phyloP scores from a whole-genome alignment of 2,888 invertebrate genomes.

The Troides helena region DNA sequence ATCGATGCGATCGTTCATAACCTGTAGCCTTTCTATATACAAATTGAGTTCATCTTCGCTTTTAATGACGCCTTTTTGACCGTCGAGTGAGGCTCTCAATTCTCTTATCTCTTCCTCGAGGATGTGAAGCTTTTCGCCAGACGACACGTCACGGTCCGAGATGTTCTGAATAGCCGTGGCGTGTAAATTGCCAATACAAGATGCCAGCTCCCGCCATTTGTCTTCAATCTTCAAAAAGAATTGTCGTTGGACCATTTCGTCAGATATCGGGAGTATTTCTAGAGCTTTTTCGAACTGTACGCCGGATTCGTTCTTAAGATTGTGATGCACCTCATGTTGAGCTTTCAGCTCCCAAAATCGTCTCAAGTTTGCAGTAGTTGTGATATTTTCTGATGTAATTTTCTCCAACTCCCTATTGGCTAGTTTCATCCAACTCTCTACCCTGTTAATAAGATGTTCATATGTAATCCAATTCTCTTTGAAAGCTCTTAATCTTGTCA shows the following conservation, averaged over 20 bases:
- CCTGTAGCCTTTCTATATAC: conserved; percentile 90
- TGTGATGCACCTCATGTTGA: conserved; percentile 91
- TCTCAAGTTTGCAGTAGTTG: conserved; percentile 85
- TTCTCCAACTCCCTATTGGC: conserved; percentile 85
- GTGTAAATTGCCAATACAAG: conserved; percentile 84
- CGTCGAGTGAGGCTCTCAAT: conserved; percentile 84
- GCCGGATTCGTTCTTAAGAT: conserved; percentile 86
- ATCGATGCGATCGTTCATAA: conserved; percentile 86
- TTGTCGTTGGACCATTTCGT: conserved; percentile 90
- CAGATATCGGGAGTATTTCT: conserved; percentile 89
- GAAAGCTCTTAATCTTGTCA: conserved; percentile 86
- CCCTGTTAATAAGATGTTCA: conserved; percentile 85
- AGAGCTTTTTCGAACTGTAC: conserved; percentile 88
- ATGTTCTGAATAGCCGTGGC: conserved; percentile 84
- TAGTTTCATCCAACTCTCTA: conserved; percentile 88
- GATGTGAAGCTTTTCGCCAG: conserved; percentile 86
- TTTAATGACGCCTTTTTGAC: conserved; percentile 88
- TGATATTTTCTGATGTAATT: conserved; percentile 83
- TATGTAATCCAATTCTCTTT: conserved; percentile 89
- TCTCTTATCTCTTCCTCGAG: conserved; percentile 89
- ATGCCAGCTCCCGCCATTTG: conserved; percentile 85
- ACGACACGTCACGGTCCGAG: conserved; percentile 86
- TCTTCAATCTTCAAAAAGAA: conserved; percentile 89
- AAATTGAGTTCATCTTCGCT: conserved; percentile 90
- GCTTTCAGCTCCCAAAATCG: conserved; percentile 95